Evolutionary conservation across 2,888 invertebrate species (phyloP), one percentile per base, ranked within the genome.

Genomic region (Cacoxenus indagator): DNA sequence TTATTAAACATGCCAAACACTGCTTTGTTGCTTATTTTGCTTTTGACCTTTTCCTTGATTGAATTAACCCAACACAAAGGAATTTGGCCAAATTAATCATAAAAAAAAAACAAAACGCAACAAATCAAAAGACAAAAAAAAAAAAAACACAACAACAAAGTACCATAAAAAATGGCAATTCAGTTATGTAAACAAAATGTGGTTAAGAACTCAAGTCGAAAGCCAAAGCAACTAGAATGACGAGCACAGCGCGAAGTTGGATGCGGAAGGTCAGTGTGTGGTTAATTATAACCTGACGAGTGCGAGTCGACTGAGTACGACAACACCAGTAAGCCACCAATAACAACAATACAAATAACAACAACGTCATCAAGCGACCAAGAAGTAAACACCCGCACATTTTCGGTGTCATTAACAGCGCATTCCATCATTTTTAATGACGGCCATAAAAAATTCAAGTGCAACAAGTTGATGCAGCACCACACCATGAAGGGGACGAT

Each of bases 381-480:
- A 26, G 55, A n/a, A 55, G 26, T 26, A 62, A 55, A 62, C 61
- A 62, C 61, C 61, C 61, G 61, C 61, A 62, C 61, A 45, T 62
- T 62, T 55, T 62, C n/a, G 43, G 43, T 62, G 61, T 62, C 61
- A 62, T 62, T 62, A 62, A 62, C 61, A 62, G 61, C 26, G 73
- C 73, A 78, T 82, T 82, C 82, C 80, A 78, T 82, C 78, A 76
- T 73, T 68, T 74, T 76, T 74, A 75, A 72, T 73, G 76, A 57
- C 54, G 73, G 68, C 66, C 76, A 75, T 78, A 81, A 80, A 80
- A n/a, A 82, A 82, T 81, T 76, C 81, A 80, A 82, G 79, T 77
- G 80, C 82, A 80, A 82, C 81, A 74, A 75, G 76, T 78, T 80
- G 81, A 69, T 68, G 67, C 70, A 72, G 70, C 73, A 8, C 31